These are phyloP conservation scores for Periplaneta americana DNA, from an alignment of 1,140 invertebrate species.

Conservation along the genomic window DNA sequence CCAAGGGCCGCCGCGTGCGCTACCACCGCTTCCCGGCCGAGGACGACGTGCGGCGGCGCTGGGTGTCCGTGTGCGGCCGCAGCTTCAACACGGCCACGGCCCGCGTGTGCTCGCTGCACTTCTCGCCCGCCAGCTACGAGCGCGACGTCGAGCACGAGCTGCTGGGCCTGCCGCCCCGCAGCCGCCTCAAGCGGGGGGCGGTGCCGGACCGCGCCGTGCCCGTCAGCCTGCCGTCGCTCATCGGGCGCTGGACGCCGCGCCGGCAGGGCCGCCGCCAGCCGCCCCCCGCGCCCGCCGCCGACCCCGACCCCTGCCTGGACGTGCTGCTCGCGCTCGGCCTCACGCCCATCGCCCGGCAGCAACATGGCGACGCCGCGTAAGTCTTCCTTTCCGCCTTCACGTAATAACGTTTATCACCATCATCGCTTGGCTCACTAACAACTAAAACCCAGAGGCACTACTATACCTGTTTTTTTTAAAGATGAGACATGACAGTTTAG, in stretches of 20 bases:
- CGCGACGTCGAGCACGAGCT: conserved; percentile 51
- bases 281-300: not conserved
- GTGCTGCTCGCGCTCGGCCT: conserved; percentile 38
- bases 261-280: conserved; percentile 6
- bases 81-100: conserved; percentile 49
- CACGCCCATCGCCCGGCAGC: conserved; percentile 28
- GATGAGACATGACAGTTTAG: too few relatives aligned
- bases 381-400: too few relatives aligned
- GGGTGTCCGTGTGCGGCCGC: conserved; percentile 42
- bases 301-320: conserved; percentile 26
- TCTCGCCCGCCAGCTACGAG: conserved; percentile 47
- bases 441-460: too few relatives aligned
- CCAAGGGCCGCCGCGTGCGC: conserved; percentile 46
- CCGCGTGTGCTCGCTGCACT: conserved; percentile 50
- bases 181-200: conserved; percentile 44
- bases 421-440: too few relatives aligned
- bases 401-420: too few relatives aligned
- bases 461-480: too few relatives aligned
- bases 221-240: conserved; percentile 34
- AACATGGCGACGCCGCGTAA: conserved; percentile 8
- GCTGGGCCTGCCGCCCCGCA: conserved; percentile 46
- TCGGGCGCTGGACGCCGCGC: not conserved
- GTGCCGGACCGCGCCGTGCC: conserved; percentile 49
- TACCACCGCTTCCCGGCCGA: conserved; percentile 53
- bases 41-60: conserved; percentile 42